Evolutionary conservation across 2,888 invertebrate species (phyloP).

Genomic region (Tipula helvola): DNA sequence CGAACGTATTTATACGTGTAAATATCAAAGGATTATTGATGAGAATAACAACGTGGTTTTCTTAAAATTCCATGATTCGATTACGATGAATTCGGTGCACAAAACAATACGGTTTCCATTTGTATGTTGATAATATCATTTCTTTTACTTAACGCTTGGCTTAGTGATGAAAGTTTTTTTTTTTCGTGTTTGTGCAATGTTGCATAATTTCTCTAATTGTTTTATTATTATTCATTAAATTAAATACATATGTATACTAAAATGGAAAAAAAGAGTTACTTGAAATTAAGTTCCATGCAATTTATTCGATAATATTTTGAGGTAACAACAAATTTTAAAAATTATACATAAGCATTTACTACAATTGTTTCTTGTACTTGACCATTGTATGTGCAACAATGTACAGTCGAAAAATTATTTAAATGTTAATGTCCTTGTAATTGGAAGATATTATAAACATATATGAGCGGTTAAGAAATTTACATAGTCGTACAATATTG

Average conservation of each 20-base stretch:
- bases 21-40: not conserved
- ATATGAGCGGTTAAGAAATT: not conserved
- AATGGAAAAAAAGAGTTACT: not conserved
- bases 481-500: not conserved
- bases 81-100: not conserved
- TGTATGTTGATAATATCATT: not conserved
- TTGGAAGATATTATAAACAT: not conserved
- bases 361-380: not conserved
- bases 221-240: not conserved
- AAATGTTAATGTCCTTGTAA: not conserved
- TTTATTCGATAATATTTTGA: not conserved
- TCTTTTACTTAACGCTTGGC: not conserved
- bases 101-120: not conserved
- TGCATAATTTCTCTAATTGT: not conserved
- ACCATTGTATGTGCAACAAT: not conserved
- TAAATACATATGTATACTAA: not conserved
- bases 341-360: not conserved
- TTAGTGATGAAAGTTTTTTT: not conserved
- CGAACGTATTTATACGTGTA: not conserved
- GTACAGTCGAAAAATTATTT: not conserved
- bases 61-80: not conserved
- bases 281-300: not conserved
- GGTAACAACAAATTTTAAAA: not conserved
- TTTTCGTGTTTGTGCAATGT: not conserved
- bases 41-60: not conserved